phyloP scores from a whole-genome alignment of 2,797 vertebrate genomes.

The Anguilla pacifica region DNA sequence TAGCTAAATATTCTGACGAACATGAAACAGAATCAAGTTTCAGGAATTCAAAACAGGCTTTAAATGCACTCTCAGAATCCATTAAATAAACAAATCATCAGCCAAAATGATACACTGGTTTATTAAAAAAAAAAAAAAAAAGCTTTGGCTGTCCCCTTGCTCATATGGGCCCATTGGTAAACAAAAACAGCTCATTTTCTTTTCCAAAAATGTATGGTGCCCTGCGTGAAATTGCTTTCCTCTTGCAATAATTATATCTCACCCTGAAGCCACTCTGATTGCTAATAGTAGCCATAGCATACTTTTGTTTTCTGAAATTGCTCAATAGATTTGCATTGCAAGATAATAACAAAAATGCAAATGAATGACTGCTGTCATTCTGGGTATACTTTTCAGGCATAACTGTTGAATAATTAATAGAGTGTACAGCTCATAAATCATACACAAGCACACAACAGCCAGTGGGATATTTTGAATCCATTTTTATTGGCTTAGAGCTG shows the following conservation, averaged over 20 bases:
- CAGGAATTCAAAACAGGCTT: conserved; percentile 2
- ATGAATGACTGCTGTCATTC: conserved; percentile 26
- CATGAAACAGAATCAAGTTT: conserved; percentile 15
- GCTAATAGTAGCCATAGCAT: conserved; percentile 33
- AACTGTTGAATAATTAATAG: conserved; percentile 37
- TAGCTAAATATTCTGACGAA: not conserved
- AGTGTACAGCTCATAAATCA: conserved; percentile 27
- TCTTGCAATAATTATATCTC: conserved; percentile 35
- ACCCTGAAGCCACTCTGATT: conserved; percentile 30
- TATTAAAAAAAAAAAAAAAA: not conserved
- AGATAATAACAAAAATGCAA: conserved; percentile 38
- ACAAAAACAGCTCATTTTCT: conserved; percentile 23
- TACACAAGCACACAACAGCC: conserved; percentile 18
- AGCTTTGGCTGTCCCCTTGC: conserved; percentile 28
- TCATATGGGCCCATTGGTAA: conserved; percentile 23
- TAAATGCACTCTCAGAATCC: conserved; percentile 30
- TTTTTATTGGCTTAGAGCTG: not conserved
- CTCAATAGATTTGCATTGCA: conserved; percentile 29
- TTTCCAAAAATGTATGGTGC: conserved; percentile 12
- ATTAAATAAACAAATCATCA: conserved; percentile 27
- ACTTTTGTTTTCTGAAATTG: conserved; percentile 37
- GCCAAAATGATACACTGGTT: not conserved
- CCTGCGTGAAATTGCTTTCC: conserved; percentile 31
- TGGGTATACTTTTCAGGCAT: conserved; percentile 12
- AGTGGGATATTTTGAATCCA: not conserved